A percentile compares a stretch with the other conserved stretches of the same genome.
Conservation (phyloP, 2,113 vertebrate species). For the Oryzias curvinotus region DNA sequence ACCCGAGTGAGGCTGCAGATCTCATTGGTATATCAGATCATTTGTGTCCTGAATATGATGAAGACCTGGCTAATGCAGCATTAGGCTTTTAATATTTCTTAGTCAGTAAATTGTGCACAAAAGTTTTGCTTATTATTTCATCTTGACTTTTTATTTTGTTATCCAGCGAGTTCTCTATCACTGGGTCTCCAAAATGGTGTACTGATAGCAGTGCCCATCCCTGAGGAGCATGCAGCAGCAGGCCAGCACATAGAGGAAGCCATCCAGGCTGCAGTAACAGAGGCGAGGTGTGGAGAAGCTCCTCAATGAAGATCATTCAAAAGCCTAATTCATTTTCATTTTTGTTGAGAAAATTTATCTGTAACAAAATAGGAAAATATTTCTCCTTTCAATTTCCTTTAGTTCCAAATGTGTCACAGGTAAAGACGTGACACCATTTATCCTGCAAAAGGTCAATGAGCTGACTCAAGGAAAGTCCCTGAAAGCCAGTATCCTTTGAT, state of each 20-base stretch:
- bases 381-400: conserved; percentile 20
- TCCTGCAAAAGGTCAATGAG: conserved; percentile 81
- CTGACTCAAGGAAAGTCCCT: conserved; percentile 84
- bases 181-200: conserved; percentile 83
- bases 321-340: neutral
- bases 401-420: conserved; percentile 80
- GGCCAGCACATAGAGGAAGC: conserved; percentile 82
- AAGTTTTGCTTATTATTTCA: neutral
- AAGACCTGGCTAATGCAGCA: too few relatives aligned
- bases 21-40: conserved; percentile 79
- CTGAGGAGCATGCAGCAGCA: conserved; percentile 74
- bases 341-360: conserved; percentile 4
- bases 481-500: conserved; percentile 86
- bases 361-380: neutral
- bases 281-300: conserved; percentile 75
- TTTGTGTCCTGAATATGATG: neutral
- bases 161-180: conserved; percentile 70
- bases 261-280: conserved; percentile 77
- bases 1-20: conserved; percentile 82
- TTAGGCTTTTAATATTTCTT: too few relatives aligned
- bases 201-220: conserved; percentile 86
- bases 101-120: neutral
- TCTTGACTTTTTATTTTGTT: conserved; percentile 9
- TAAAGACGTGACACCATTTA: conserved; percentile 86
- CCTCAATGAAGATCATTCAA: too few relatives aligned